Evolutionary conservation across 2,888 invertebrate genomes (phyloP).

Genomic region (Conistra vaccinii): DNA sequence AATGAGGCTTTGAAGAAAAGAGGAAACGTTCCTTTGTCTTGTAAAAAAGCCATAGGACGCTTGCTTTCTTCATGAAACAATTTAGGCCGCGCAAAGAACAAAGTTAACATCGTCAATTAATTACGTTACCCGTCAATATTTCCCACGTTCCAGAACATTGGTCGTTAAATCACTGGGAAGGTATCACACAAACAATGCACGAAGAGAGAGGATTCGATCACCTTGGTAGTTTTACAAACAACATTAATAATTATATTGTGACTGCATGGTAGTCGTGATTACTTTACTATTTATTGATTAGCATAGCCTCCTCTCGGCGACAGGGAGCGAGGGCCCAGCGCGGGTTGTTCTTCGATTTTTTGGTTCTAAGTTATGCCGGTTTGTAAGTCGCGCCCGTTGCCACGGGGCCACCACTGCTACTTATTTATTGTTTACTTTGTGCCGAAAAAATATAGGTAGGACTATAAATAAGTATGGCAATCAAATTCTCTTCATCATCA

Average conservation of each 20-base stretch:
- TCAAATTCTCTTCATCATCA: too few species aligned
- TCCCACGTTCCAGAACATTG: slow-evolving; percentile 54
- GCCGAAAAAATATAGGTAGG: not conserved
- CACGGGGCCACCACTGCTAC: too few species aligned
- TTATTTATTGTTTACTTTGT: slow-evolving; percentile 20
- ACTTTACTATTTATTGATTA: slow-evolving; percentile 33
- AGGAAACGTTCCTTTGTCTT: too few species aligned
- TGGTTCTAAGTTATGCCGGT: not conserved
- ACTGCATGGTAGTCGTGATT: slow-evolving; percentile 49
- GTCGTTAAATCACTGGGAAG: slow-evolving; percentile 47
- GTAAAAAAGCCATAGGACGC: too few species aligned
- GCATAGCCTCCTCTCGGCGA: not conserved
- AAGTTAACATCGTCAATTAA: slow-evolving; percentile 27
- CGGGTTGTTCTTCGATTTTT: not conserved
- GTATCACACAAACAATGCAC: slow-evolving; percentile 57
- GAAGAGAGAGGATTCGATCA: slow-evolving; percentile 67
- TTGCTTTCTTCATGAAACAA: not conserved
- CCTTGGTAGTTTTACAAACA: slow-evolving; percentile 62
- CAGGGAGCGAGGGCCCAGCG: not conserved
- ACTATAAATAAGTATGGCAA: not conserved
- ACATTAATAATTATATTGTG: slow-evolving; percentile 61
- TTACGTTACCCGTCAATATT: slow-evolving; percentile 28
- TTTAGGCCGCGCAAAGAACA: not conserved
- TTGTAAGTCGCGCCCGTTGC: not conserved
- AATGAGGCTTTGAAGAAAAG: too few species aligned